Evolutionary conservation across 2,797 vertebrate genomes (phyloP).

Genomic region (Psittacula derbiana): DNA sequence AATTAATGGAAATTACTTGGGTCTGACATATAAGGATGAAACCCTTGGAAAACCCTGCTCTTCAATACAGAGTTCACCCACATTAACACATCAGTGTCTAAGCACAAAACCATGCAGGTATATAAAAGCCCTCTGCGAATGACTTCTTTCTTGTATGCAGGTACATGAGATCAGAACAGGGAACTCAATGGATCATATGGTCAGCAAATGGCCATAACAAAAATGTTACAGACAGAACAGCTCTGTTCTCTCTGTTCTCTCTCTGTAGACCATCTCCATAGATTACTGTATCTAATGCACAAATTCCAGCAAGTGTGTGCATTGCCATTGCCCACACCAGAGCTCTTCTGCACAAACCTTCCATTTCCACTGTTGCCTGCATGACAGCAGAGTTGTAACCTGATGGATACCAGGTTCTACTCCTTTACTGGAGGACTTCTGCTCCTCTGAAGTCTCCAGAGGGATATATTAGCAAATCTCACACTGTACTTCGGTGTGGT

Average conservation of each 20-base stretch:
- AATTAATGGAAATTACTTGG: background rate
- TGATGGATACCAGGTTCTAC: background rate
- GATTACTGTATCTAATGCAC: background rate
- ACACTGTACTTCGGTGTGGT: background rate
- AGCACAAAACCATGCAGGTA: background rate
- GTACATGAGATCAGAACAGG: background rate
- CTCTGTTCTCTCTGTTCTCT: background rate
- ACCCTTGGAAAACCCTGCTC: background rate
- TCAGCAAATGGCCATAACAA: background rate
- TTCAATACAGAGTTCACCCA: background rate
- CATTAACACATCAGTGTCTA: background rate
- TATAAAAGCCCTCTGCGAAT: background rate
- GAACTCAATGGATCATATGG: background rate
- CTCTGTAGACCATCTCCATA: background rate
- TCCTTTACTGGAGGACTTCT: background rate
- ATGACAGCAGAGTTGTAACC: background rate
- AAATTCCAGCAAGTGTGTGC: background rate
- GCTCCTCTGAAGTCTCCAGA: background rate
- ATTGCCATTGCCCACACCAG: background rate
- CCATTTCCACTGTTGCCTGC: background rate
- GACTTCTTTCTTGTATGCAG: background rate
- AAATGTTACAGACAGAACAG: background rate
- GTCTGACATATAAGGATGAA: background rate
- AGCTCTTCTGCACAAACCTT: background rate
- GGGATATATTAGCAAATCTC: background rate